A percentile compares a stretch with the other conserved stretches of the same genome.
phyloP scores from a whole-genome alignment of 2,888 invertebrate genomes.

The Lampropteryx suffumata region DNA sequence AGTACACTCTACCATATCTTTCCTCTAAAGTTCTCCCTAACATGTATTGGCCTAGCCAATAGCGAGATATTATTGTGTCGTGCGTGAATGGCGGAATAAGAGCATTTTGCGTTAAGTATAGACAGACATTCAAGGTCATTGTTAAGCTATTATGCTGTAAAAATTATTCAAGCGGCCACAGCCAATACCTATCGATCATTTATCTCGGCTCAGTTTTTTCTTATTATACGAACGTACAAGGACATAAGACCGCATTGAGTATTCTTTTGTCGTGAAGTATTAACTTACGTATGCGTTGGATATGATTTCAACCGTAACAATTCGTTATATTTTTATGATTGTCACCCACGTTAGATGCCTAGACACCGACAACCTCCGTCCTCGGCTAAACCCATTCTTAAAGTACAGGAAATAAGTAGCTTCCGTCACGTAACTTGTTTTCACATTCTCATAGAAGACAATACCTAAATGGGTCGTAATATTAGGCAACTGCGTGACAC shows the following conservation, averaged over 20 bases:
- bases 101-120: slow-evolving; percentile 39
- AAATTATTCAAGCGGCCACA: slow-evolving; percentile 39
- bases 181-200: slow-evolving; percentile 32
- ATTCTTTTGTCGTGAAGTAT: neutral
- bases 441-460: slow-evolving; percentile 36
- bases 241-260: slow-evolving; percentile 29
- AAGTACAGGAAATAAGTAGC: slow-evolving; percentile 28
- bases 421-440: slow-evolving; percentile 34
- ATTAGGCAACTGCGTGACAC: slow-evolving; percentile 39
- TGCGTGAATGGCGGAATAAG: slow-evolving; percentile 74
- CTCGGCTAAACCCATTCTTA: slow-evolving; percentile 16
- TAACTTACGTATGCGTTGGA: neutral
- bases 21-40: slow-evolving; percentile 4
- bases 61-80: slow-evolving; percentile 51
- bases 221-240: slow-evolving; percentile 32
- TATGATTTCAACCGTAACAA: too few species aligned
- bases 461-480: slow-evolving; percentile 29
- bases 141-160: slow-evolving; percentile 41
- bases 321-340: too few species aligned
- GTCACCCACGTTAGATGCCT: neutral
- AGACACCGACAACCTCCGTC: slow-evolving; percentile 2
- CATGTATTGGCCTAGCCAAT: slow-evolving; percentile 22
- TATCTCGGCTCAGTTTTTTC: slow-evolving; percentile 39
- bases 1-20: too few species aligned
- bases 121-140: slow-evolving; percentile 22